phyloP scores from a whole-genome alignment of 2,888 invertebrate species.

The Amphiduros pacificus region DNA sequence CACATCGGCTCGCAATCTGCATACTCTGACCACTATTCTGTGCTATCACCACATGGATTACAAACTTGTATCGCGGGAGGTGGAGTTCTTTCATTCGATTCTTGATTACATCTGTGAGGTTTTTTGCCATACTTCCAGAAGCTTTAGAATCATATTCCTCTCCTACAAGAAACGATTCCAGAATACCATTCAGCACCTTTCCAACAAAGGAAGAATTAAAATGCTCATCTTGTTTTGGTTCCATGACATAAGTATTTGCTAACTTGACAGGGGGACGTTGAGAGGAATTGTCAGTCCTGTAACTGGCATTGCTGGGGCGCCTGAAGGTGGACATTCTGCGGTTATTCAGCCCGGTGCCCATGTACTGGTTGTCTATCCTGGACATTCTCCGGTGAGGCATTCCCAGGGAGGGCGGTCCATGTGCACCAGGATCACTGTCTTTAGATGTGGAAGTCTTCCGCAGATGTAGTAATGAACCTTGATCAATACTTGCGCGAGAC shows the following conservation, averaged over 20 bases:
- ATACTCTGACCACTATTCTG: conserved; percentile 45
- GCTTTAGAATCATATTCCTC: conserved; percentile 45
- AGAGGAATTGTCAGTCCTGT: conserved; percentile 4
- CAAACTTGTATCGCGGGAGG: conserved; percentile 45
- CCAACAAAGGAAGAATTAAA: conserved; percentile 41
- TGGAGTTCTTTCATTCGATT: conserved; percentile 45
- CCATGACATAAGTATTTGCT: conserved; percentile 6
- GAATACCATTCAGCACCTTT: conserved; percentile 37
- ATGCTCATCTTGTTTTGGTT: conserved; percentile 29
- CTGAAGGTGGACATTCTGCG: not conserved
- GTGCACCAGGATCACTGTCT: not conserved
- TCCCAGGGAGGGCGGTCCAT: not conserved
- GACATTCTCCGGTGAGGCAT: conserved; percentile 4
- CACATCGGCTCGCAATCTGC: conserved; percentile 40
- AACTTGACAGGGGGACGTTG: not conserved
- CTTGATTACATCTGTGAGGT: conserved; percentile 47
- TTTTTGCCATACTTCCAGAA: conserved; percentile 40
- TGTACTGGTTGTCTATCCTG: not conserved
- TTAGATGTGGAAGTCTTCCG: not conserved
- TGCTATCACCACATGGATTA: conserved; percentile 47
- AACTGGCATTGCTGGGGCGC: not conserved
- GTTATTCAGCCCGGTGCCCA: not conserved
- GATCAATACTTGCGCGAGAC: no score
- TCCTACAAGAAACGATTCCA: conserved; percentile 43
- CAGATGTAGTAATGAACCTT: not conserved